phyloP scores from a whole-genome alignment of 2,113 vertebrate species.

The Sebastes schlegelii region DNA sequence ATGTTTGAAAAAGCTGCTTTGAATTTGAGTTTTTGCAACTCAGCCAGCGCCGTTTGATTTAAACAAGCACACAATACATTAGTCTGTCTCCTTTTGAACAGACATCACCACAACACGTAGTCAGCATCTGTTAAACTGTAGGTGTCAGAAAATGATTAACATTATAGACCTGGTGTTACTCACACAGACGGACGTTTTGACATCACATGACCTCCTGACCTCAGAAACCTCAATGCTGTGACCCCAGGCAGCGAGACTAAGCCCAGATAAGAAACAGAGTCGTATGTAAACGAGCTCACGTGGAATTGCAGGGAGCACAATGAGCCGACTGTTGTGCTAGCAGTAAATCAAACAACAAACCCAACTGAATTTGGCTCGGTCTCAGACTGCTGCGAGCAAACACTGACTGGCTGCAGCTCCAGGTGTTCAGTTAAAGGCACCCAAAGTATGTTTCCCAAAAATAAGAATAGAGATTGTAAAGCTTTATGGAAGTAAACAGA shows the following conservation, averaged over 20 bases:
- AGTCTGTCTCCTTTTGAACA: conserved; percentile 14
- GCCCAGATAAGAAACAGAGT: conserved; percentile 65
- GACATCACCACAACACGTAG: conserved; percentile 11
- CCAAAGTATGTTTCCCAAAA: conserved; percentile 4
- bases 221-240: conserved; percentile 58
- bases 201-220: conserved; percentile 53
- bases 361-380: conserved; percentile 32
- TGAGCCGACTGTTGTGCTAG: conserved; percentile 57
- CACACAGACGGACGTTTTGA: conserved; percentile 36
- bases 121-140: conserved; percentile 14
- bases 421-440: conserved; percentile 9
- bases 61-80: neutral
- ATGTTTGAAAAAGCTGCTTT: conserved; percentile 32
- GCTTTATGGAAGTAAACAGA: neutral
- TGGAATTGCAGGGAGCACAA: conserved; percentile 63
- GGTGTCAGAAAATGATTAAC: conserved; percentile 34
- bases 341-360: conserved; percentile 49
- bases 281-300: conserved; percentile 64
- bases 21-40: conserved; percentile 4
- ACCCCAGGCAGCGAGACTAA: conserved; percentile 39
- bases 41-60: neutral
- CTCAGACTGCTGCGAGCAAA: conserved; percentile 30
- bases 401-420: conserved; percentile 6
- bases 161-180: conserved; percentile 14
- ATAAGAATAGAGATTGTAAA: neutral